Percentiles rank a stretch among this genome's conserved stretches.
These are phyloP conservation scores for Puma concolor DNA, from an alignment of 2,113 vertebrate genomes.

Conservation along the genomic window DNA sequence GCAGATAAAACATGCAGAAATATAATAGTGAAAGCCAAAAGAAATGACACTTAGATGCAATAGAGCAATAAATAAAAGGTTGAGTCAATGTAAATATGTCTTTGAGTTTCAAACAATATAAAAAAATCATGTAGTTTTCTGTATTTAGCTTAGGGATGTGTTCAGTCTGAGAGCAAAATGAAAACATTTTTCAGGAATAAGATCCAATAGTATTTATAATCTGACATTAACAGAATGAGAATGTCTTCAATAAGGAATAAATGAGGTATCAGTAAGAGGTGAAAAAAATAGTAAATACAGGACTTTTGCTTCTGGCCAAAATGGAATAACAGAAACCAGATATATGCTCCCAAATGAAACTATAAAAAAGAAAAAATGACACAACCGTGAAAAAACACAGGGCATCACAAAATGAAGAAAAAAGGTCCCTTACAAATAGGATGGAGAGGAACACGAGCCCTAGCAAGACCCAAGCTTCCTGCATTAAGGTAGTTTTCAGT, in stretches of 20 bases:
- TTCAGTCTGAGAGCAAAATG: background rate
- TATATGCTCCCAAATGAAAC: background rate
- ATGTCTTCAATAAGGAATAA: background rate
- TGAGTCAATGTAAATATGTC: background rate
- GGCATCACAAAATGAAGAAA: background rate
- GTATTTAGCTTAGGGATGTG: background rate
- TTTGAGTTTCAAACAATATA: background rate
- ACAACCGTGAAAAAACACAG: background rate
- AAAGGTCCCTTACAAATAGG: background rate
- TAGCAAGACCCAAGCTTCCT: background rate
- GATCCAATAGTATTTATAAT: background rate
- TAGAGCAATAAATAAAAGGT: background rate
- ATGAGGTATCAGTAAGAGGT: background rate
- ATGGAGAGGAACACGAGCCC: too few relatives aligned
- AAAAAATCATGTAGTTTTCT: background rate
- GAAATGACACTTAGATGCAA: background rate
- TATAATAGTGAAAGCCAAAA: background rate
- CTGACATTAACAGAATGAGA: background rate
- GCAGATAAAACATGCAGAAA: background rate
- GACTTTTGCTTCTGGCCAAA: background rate
- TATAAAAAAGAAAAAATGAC: background rate
- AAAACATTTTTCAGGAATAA: background rate
- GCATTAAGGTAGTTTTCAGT: background rate
- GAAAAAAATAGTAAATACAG: background rate
- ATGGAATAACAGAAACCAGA: background rate